Evolutionary conservation across 1,140 invertebrate species (phyloP), one percentile per base, ranked within the genome.

Genomic region (Drosophila orena): DNA sequence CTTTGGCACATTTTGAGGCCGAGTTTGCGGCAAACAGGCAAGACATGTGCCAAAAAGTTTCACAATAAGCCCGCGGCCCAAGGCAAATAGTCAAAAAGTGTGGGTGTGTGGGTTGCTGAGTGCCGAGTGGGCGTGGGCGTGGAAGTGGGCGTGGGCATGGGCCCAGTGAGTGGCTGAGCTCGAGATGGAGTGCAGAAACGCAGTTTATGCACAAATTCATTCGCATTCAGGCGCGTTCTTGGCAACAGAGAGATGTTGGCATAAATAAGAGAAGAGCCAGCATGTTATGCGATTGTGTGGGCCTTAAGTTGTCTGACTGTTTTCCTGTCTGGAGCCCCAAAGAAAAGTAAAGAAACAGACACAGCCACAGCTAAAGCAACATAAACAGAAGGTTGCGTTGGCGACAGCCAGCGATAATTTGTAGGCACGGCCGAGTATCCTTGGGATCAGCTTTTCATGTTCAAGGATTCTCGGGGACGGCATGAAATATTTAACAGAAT

Each of bases 41-140:
- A 89, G 84, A 89, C 84, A 84, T 88, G 84, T 88, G 84, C 84
- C 84, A 88, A 79, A 89, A 86, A 86, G 83, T 86, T 88, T 89
- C 66, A 84, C 84, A 89, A 88, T 89, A 84, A 71, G 84, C 84
- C 79, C 59, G 76, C 62, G 73, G 84, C 79, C 64, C 65, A 49
- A 49, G 43, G 30, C 62, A 68, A 66, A 72, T 75, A 78, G 47
- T 69, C 64, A 53, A 34, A 72, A 40, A 20, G 15, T 38, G n/a
- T 24, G 27, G 38, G 37, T 30, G 17, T n/a, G n/a, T n/a, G n/a
- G n/a, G n/a, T n/a, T 30, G 30, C 14, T 11, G 66, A 47, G 8
- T 50, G n/a, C 14, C 11, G 49, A 52, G 37, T 53, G 77, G 61
- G 74, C 68, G 43, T 77, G 38, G 58, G 20, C 55, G n/a, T n/a